A percentile compares a stretch with the other conserved stretches of the same genome.
These are phyloP conservation scores for Vanessa tameamea DNA, from an alignment of 1,140 invertebrate species.

Conservation along the genomic window DNA sequence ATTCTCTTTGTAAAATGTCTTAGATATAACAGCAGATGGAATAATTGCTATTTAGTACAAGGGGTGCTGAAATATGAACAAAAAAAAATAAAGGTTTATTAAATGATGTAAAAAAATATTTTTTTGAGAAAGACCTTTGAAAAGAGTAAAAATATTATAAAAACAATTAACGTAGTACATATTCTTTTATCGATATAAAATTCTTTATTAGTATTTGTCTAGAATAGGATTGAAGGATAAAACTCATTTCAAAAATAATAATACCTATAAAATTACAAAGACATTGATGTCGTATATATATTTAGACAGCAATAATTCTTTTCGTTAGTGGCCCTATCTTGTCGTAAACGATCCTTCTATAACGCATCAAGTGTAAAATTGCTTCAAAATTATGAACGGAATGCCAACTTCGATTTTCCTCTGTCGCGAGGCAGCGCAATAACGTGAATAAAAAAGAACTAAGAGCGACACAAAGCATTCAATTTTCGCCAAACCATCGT, in stretches of 20 bases:
- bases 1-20: no score
- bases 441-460: slow-evolving; percentile 48
- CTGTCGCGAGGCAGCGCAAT: slow-evolving; percentile 38
- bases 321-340: not conserved
- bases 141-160: no score
- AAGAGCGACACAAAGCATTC: slow-evolving; percentile 58
- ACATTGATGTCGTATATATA: slow-evolving; percentile 9
- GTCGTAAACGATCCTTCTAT: not conserved
- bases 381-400: slow-evolving; percentile 23
- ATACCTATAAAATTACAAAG: not conserved
- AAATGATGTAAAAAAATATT: no score
- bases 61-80: no score
- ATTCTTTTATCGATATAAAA: no score
- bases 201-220: no score
- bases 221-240: not conserved
- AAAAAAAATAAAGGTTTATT: no score
- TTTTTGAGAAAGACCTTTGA: no score
- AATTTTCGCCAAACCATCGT: slow-evolving; percentile 73
- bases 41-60: no score
- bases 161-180: no score
- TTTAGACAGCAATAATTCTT: not conserved
- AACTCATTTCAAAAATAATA: not conserved
- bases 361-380: not conserved
- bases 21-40: no score
- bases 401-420: slow-evolving; percentile 38